Conservation (phyloP, 2,888 invertebrate species). For the Physocephala rufipes region DNA sequence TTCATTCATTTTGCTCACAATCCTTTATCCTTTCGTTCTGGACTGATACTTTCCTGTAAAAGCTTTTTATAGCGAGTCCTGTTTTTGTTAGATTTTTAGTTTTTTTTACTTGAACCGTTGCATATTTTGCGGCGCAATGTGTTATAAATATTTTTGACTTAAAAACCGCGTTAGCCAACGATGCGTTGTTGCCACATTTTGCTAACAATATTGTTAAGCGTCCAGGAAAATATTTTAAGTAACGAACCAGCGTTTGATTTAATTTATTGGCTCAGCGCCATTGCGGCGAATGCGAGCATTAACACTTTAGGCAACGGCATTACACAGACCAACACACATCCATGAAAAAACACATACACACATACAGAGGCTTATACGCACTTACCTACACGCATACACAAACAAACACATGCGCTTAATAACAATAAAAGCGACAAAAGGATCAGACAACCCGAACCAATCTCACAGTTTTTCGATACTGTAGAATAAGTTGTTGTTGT, state of each 20-base stretch:
- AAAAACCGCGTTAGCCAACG: background rate
- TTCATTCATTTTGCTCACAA: too few relatives aligned
- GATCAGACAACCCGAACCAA: too few relatives aligned
- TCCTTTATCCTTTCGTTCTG: too few relatives aligned
- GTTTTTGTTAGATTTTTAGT: background rate
- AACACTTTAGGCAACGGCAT: conserved; percentile 35
- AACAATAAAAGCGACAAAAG: too few relatives aligned
- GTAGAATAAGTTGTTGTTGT: too few relatives aligned
- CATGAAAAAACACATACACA: conserved; percentile 37
- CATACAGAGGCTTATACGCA: conserved; percentile 22
- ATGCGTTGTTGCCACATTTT: background rate
- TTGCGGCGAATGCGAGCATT: conserved; percentile 56
- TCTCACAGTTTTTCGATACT: too few relatives aligned
- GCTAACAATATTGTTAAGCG: conserved; percentile 15
- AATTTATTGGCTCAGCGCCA: conserved; percentile 61
- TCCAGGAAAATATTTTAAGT: conserved; percentile 20
- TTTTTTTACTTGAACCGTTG: conserved; percentile 4
- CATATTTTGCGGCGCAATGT: conserved; percentile 10
- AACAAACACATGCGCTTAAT: conserved; percentile 2
- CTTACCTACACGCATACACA: conserved; percentile 26
- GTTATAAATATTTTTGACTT: conserved; percentile 10
- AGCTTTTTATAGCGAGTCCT: background rate
- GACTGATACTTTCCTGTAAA: background rate
- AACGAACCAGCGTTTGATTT: conserved; percentile 53
- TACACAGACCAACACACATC: background rate